Percentiles rank a stretch among this genome's conserved stretches.
phyloP scores from a whole-genome alignment of 2,888 invertebrate genomes.

The Epistrophella euchroma region DNA sequence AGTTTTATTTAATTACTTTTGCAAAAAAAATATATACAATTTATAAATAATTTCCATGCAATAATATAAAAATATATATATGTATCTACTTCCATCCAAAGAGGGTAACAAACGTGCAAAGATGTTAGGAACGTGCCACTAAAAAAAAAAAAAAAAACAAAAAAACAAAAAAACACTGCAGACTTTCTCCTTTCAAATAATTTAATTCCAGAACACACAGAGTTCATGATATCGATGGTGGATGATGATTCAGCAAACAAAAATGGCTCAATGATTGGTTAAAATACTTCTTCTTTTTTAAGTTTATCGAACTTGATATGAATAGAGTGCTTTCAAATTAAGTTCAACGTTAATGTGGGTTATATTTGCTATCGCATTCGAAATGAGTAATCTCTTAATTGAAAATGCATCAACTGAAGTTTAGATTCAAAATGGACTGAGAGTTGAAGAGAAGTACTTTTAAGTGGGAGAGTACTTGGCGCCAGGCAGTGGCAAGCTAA shows the following conservation, averaged over 20 bases:
- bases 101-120: conserved; percentile 18
- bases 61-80: conserved; percentile 24
- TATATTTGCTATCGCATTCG: conserved; percentile 47
- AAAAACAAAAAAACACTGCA: neutral
- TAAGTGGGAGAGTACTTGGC: conserved; percentile 16
- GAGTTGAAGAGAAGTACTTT: conserved; percentile 40
- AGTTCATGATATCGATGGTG: conserved; percentile 5
- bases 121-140: conserved; percentile 41
- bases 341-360: conserved; percentile 26
- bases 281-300: conserved; percentile 13
- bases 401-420: conserved; percentile 56
- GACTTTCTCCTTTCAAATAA: conserved; percentile 62
- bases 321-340: conserved; percentile 18
- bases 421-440: neutral
- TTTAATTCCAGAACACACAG: conserved; percentile 32
- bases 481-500: neutral
- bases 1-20: conserved; percentile 45
- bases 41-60: conserved; percentile 50
- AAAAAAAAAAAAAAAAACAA: neutral
- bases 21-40: conserved; percentile 6
- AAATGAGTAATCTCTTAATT: conserved; percentile 52
- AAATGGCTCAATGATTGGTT: conserved; percentile 35
- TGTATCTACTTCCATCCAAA: neutral
- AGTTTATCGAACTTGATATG: conserved; percentile 1
- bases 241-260: conserved; percentile 43